A percentile compares a stretch with the other conserved stretches of the same genome.
These are phyloP conservation scores for Polietes domitor DNA, from an alignment of 2,888 invertebrate genomes.

Conservation along the genomic window DNA sequence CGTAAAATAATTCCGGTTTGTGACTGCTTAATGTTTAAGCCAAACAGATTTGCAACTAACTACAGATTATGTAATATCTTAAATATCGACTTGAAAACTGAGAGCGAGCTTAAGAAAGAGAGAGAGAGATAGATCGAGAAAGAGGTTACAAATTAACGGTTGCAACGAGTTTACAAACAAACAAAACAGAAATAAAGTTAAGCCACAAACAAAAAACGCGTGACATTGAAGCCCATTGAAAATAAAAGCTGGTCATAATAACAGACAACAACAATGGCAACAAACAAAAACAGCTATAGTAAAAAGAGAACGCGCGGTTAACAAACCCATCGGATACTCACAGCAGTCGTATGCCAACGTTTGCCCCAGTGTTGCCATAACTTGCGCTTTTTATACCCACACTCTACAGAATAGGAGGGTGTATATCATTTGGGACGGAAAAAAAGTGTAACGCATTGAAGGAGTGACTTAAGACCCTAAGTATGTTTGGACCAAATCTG, in stretches of 20 bases:
- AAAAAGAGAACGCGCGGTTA: slow-evolving; percentile 26
- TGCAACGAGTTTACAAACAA: slow-evolving; percentile 28
- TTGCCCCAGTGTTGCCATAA: background rate
- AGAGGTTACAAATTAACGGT: slow-evolving; percentile 28
- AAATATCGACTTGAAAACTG: background rate
- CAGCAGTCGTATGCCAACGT: background rate
- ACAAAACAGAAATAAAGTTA: slow-evolving; percentile 38
- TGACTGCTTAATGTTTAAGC: slow-evolving; percentile 13
- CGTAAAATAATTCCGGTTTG: slow-evolving; percentile 50
- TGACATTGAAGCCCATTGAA: slow-evolving; percentile 56
- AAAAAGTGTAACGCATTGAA: no score
- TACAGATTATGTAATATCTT: slow-evolving; percentile 49
- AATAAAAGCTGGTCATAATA: slow-evolving; percentile 28
- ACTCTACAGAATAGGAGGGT: no score
- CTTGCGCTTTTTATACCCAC: background rate
- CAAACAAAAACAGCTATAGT: background rate
- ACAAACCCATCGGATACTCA: slow-evolving; percentile 15
- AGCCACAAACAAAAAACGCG: slow-evolving; percentile 30
- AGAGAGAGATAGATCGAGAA: background rate
- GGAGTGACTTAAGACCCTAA: no score
- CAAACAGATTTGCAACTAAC: slow-evolving; percentile 26
- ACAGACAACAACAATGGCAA: background rate
- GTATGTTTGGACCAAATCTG: no score
- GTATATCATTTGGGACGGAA: no score
- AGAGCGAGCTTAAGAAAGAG: slow-evolving; percentile 4